Evolutionary conservation across 2,797 vertebrate species (phyloP).

Genomic region (Luscinia luscinia): DNA sequence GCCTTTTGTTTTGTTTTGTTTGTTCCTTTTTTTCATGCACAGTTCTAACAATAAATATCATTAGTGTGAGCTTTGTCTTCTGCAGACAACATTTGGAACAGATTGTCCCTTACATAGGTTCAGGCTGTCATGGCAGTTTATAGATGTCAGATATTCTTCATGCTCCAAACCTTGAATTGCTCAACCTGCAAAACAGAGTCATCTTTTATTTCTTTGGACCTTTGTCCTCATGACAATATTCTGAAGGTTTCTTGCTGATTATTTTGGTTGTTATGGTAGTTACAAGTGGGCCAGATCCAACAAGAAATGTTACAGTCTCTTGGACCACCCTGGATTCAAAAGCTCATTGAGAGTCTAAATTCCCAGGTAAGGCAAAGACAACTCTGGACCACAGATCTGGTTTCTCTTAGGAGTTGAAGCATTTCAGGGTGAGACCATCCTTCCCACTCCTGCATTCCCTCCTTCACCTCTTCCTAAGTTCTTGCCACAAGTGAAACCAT

Average conservation of each 20-base stretch:
- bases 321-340: not conserved
- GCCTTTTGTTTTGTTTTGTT: not conserved
- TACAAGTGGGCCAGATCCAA: not conserved
- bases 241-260: not conserved
- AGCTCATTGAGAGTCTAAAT: not conserved
- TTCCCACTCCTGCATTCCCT: not conserved
- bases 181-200: not conserved
- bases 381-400: not conserved
- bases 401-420: not conserved
- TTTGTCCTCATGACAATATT: not conserved
- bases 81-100: not conserved
- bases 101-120: not conserved
- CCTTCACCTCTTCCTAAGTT: not conserved
- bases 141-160: not conserved
- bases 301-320: not conserved
- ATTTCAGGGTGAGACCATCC: not conserved
- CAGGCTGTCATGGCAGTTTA: not conserved
- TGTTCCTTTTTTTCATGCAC: not conserved
- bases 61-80: not conserved
- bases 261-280: not conserved
- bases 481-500: not conserved
- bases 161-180: not conserved
- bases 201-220: not conserved
- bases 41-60: not conserved
- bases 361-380: not conserved